phyloP scores from a whole-genome alignment of 2,113 vertebrate species.

The Marmota flaviventris region DNA sequence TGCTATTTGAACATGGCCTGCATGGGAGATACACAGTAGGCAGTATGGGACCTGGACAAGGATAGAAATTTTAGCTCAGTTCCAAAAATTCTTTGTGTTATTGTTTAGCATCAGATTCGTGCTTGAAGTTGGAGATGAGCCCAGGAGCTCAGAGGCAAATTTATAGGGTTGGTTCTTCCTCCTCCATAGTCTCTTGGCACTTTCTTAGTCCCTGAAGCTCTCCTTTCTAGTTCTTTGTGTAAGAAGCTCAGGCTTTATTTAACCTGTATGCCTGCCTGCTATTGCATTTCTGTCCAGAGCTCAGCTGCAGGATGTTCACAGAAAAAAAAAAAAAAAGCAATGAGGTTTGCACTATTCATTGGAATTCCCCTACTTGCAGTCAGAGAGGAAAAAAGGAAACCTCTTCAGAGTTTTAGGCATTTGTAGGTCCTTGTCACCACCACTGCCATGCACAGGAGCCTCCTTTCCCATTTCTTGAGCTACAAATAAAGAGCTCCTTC shows the following conservation, averaged over 20 bases:
- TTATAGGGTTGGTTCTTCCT: not conserved
- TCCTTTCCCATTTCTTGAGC: not conserved
- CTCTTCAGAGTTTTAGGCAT: not conserved
- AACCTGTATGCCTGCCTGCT: not conserved
- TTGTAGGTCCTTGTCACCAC: not conserved
- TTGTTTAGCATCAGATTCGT: not conserved
- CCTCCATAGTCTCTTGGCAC: not conserved
- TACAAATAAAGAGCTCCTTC: not conserved
- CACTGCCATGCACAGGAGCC: not conserved
- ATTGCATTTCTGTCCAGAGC: not conserved
- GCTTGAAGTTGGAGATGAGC: not conserved
- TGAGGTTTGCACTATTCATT: no score
- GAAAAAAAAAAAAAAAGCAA: no score
- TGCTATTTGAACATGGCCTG: not conserved
- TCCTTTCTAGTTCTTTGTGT: not conserved
- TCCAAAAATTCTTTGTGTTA: not conserved
- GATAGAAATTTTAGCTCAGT: not conserved
- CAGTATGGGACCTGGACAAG: not conserved
- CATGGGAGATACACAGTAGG: not conserved
- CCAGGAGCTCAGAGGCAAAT: not conserved
- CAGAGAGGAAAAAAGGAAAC: not conserved
- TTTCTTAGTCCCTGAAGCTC: not conserved
- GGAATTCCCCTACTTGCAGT: fast-evolving
- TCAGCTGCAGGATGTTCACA: not conserved
- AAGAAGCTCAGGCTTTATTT: not conserved